Percentiles rank a stretch among this genome's conserved stretches.
These are phyloP conservation scores for Neomorphus geoffroyi DNA, from an alignment of 2,797 vertebrate species.

Conservation along the genomic window DNA sequence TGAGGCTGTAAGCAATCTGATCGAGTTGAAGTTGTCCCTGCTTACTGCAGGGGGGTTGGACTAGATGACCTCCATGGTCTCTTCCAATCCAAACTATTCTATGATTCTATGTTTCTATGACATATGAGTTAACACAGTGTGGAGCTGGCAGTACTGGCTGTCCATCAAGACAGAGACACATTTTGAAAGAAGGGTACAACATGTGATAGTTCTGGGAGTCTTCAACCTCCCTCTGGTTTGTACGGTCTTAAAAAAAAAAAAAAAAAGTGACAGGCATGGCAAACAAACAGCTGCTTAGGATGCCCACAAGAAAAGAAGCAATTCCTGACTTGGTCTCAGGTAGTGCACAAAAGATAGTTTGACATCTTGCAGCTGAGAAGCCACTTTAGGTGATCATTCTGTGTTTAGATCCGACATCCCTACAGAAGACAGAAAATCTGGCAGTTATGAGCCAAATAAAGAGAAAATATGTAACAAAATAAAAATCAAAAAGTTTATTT, in stretches of 20 bases:
- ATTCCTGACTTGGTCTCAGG: not conserved
- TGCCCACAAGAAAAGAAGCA: not conserved
- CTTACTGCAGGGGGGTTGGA: no score
- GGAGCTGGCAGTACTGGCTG: not conserved
- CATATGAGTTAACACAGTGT: not conserved
- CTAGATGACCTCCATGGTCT: no score
- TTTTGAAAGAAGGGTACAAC: not conserved
- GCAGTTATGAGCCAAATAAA: not conserved
- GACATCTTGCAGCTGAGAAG: not conserved
- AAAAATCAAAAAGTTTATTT: not conserved
- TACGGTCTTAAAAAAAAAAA: not conserved
- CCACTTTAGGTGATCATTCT: not conserved
- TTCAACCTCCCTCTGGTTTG: not conserved
- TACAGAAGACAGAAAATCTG: not conserved
- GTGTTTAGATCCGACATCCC: not conserved
- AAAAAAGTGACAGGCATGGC: rapidly evolving
- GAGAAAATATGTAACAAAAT: not conserved
- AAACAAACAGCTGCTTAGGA: not conserved
- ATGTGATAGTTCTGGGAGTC: not conserved
- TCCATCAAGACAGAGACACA: not conserved
- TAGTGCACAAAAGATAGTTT: not conserved
- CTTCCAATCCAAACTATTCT: no score
- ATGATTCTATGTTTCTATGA: no score
- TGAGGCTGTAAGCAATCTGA: no score
- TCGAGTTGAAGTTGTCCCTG: no score